Evolutionary conservation across 1,140 invertebrate genomes (phyloP).

Genomic region (Macrobrachium rosenbergii): DNA sequence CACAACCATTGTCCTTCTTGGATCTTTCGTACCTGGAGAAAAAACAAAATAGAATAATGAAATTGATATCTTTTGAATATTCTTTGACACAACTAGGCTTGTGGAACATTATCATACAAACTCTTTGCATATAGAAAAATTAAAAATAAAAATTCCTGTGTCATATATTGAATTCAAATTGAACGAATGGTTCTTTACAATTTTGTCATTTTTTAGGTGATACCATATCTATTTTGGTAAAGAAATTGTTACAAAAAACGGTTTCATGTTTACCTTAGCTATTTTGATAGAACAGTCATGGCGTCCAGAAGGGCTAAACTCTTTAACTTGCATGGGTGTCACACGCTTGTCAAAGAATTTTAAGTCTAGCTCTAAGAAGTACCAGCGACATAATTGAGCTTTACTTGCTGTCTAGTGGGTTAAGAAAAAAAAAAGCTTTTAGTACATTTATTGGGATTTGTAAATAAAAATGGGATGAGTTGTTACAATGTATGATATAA

Average conservation of each 20-base stretch:
- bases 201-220: too few species aligned
- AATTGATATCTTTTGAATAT: background rate
- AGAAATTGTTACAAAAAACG: too few species aligned
- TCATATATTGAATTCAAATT: too few species aligned
- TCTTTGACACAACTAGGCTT: background rate
- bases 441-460: background rate
- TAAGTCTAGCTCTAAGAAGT: conserved; percentile 43
- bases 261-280: too few species aligned
- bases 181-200: too few species aligned
- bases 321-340: conserved; percentile 35
- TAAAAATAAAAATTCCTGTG: too few species aligned
- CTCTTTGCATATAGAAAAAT: too few species aligned
- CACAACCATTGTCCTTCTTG: conserved; percentile 57
- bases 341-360: conserved; percentile 43
- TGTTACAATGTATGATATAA: background rate
- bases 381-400: conserved; percentile 49
- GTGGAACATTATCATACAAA: too few species aligned
- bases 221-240: too few species aligned
- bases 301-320: conserved; percentile 26
- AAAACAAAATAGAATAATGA: background rate
- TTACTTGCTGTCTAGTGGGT: conserved; percentile 5
- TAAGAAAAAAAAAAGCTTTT: background rate
- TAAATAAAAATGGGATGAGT: background rate
- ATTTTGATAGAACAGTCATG: conserved; percentile 54
- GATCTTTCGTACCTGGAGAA: conserved; percentile 42